Evolutionary conservation across 2,113 vertebrate genomes (phyloP), one percentile per base, ranked within the genome.

Genomic region (Craseonycteris thonglongyai): DNA sequence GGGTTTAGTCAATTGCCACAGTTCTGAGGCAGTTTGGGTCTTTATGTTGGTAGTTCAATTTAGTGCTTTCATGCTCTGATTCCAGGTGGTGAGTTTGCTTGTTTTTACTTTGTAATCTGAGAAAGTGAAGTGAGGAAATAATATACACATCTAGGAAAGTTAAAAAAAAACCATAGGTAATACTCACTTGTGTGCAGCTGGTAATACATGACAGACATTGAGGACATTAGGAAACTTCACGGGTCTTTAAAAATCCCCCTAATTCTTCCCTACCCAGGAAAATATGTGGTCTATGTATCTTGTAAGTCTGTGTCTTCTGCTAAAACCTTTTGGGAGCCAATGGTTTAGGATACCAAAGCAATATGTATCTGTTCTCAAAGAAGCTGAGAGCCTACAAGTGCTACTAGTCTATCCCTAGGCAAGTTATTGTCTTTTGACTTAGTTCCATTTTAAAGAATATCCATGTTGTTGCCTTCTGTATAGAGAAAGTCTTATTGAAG

Each of bases 31-130:
- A 66, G 47, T 58, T 3, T 79, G 65, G 71, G 26, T 40, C 74
- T 96, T 74, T 65, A 28, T 58, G 51, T 47, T 47, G 49, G 33
- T 42, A 4, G 33, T 88, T 72, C 26, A 40, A 82, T 83, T 68
- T 49, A 80, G 0, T 24, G 71, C 58, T 97, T 97, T 87, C 21
- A 1, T 69, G 87, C 65, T 75, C 35, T 95, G 89, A 94, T 82
- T 96, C 49, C 9, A 66, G 26, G 16, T 61, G 28, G 19, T 80
- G 33, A 56, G 13, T 40, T 78, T 88, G 13, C 22, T 33, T 65
- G 1, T 38, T 78, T 33, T 88, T 38, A 24, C 59, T 92, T 59
- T 61, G 7, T 59, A 42, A 66, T 58, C 12, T 71, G 51, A 87
- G 51, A 28, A n/a, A 16, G 33, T n/a, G 15, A 13, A 76, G 21